Evolutionary conservation across 2,888 invertebrate species (phyloP).

Genomic region (Deilephila elpenor): DNA sequence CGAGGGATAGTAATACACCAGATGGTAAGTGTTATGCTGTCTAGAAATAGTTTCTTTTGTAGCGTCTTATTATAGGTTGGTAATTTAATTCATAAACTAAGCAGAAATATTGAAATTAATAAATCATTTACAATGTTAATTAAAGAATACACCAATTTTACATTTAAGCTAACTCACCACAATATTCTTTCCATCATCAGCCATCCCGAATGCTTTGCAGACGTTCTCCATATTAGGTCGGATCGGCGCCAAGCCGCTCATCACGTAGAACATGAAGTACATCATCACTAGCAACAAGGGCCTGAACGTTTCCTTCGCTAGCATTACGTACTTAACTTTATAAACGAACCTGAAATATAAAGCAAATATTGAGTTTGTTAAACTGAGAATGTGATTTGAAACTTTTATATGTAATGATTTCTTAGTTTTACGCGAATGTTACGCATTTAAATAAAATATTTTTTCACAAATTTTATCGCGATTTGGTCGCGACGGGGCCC

Average conservation of each 20-base stretch:
- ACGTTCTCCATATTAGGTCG: slow-evolving; percentile 83
- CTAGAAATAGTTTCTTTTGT: not conserved
- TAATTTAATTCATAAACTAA: not conserved
- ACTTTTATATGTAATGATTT: too few species aligned
- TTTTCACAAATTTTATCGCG: too few species aligned
- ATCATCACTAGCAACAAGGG: slow-evolving; percentile 75
- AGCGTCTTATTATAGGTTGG: not conserved
- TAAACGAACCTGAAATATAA: slow-evolving; percentile 57
- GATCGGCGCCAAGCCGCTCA: slow-evolving; percentile 80
- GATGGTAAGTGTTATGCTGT: too few species aligned
- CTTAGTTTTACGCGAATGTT: too few species aligned
- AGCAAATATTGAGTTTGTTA: not conserved
- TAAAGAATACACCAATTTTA: not conserved
- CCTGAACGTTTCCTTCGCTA: slow-evolving; percentile 80
- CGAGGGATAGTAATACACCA: too few species aligned
- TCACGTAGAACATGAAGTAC: slow-evolving; percentile 80
- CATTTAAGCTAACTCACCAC: slow-evolving; percentile 62
- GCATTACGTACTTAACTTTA: slow-evolving; percentile 72
- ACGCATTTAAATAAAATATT: too few species aligned
- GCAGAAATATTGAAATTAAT: too few species aligned
- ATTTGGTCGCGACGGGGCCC: too few species aligned
- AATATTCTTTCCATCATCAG: slow-evolving; percentile 66
- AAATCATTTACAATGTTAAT: not conserved
- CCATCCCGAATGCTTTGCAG: slow-evolving; percentile 77
- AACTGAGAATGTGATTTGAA: too few species aligned